Conservation (phyloP, 2,797 vertebrate species). For the Sarcoramphus papa region DNA sequence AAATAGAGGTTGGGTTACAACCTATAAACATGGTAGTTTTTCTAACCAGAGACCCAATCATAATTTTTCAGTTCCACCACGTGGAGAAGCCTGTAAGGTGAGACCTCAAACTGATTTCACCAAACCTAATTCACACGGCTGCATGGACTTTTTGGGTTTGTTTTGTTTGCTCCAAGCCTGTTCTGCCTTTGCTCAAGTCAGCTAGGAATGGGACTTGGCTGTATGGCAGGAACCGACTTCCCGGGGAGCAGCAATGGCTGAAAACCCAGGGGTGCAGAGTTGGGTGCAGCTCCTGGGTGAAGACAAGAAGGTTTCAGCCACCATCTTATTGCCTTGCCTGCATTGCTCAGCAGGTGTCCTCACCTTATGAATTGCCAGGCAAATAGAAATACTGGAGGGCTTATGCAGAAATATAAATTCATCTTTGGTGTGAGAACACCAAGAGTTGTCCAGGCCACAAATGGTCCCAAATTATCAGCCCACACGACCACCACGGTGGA, state of each 20-base stretch:
- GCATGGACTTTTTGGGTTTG: neutral
- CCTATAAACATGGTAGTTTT: neutral
- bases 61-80: neutral
- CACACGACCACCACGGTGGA: neutral
- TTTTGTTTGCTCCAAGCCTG: neutral
- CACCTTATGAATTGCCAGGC: neutral
- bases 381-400: neutral
- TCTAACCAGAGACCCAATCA: accelerated
- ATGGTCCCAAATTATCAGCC: neutral
- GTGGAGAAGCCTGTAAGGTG: neutral
- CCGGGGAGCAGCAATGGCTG: neutral
- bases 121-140: neutral
- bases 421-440: neutral
- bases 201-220: neutral
- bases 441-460: neutral
- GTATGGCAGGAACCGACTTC: neutral
- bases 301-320: neutral
- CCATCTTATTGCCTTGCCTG: neutral
- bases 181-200: neutral
- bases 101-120: neutral
- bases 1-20: neutral
- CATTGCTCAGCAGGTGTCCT: neutral
- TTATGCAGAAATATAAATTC: neutral
- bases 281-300: neutral
- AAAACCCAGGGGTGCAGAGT: neutral